These are phyloP conservation scores for Anthopleura xanthogrammica DNA, from an alignment of 92 coral and sea anemone genomes.

Conservation along the genomic window DNA sequence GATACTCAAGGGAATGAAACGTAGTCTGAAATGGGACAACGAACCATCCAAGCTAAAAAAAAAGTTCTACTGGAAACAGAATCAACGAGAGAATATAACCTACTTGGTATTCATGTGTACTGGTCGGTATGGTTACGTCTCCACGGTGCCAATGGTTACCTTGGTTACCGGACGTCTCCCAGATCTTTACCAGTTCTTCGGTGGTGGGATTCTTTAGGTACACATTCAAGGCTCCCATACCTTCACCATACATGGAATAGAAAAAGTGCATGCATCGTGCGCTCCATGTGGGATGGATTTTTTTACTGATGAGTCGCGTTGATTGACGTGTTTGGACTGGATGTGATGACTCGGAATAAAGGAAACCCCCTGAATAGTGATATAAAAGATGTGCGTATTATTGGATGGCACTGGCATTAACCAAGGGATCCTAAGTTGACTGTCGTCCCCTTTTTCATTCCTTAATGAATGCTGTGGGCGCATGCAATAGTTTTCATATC, in stretches of 20 bases:
- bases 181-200: slow-evolving; percentile 12
- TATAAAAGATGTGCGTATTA: too few species aligned
- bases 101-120: slow-evolving; percentile 22
- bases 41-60: too few species aligned
- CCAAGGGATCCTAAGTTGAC: too few species aligned
- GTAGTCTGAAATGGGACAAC: too few species aligned
- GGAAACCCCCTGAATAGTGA: slow-evolving; percentile 32
- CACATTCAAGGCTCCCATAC: slow-evolving; percentile 45
- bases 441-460: too few species aligned
- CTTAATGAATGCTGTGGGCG: too few species aligned
- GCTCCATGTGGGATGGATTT: slow-evolving; percentile 26
- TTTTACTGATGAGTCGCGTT: slow-evolving; percentile 53
- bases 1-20: too few species aligned
- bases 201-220: slow-evolving; percentile 11
- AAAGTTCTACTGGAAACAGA: too few species aligned
- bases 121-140: slow-evolving; percentile 19
- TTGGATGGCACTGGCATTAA: too few species aligned
- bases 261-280: slow-evolving; percentile 52
- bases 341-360: slow-evolving; percentile 59
- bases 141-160: slow-evolving; percentile 44
- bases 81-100: not conserved
- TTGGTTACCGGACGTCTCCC: slow-evolving; percentile 33
- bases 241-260: slow-evolving; percentile 48
- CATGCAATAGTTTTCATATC: too few species aligned
- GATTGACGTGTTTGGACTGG: slow-evolving; percentile 46